Evolutionary conservation across 1,140 invertebrate genomes (phyloP).

Genomic region (Habropoda laboriosa): DNA sequence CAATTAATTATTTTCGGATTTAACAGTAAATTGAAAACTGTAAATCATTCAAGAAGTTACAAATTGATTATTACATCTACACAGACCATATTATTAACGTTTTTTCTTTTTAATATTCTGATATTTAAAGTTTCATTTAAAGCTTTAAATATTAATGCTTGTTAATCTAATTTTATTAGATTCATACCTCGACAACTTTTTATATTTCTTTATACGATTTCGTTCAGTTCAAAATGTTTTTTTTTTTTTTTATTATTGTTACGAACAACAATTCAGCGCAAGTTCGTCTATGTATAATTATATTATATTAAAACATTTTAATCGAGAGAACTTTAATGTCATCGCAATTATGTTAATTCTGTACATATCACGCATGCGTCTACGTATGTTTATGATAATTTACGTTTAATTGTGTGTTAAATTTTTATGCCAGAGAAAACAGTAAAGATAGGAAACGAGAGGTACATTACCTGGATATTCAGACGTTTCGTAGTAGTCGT

Average conservation of each 20-base stretch:
- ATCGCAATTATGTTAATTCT: constrained; percentile 6
- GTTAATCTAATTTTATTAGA: constrained; percentile 19
- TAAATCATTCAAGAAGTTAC: not conserved
- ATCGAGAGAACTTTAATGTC: not conserved
- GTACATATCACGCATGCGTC: not conserved
- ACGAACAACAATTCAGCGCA: not conserved
- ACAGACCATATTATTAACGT: constrained; percentile 8
- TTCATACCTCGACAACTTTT: constrained; percentile 1
- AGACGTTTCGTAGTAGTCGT: constrained; percentile 79
- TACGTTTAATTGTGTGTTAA: constrained; percentile 14
- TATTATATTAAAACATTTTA: constrained; percentile 32
- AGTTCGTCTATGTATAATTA: constrained; percentile 5
- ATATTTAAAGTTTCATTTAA: constrained; percentile 33
- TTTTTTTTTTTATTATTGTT: constrained; percentile 29
- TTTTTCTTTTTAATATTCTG: constrained; percentile 17
- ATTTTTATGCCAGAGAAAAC: not conserved
- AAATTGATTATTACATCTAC: constrained; percentile 4
- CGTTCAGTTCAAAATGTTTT: not conserved
- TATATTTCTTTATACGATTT: not conserved
- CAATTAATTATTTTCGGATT: not conserved
- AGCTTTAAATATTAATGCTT: constrained; percentile 27
- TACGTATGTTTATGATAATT: not conserved
- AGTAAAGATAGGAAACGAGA: constrained; percentile 23
- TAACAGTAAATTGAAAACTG: not conserved
- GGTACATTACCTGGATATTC: constrained; percentile 78